phyloP scores from a whole-genome alignment of 2,888 invertebrate genomes.

The Elegia similella region DNA sequence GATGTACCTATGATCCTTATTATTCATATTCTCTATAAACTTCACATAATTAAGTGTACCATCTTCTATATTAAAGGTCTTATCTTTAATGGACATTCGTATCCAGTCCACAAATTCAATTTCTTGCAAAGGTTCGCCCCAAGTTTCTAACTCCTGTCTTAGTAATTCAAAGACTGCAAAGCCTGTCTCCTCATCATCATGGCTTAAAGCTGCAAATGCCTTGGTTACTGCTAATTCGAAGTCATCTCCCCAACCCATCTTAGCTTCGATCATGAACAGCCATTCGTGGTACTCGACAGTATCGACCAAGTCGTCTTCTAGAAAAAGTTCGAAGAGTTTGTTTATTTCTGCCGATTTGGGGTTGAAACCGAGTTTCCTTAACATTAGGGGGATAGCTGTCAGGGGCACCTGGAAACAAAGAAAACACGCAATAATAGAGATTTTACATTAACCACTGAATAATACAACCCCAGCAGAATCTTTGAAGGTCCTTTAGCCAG shows the following conservation, averaged over 20 bases:
- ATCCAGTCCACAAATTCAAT: slow-evolving; percentile 64
- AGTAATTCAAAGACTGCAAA: slow-evolving; percentile 53
- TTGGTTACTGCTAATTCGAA: slow-evolving; percentile 57
- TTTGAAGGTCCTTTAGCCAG: too few species aligned
- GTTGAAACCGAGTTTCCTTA: slow-evolving; percentile 68
- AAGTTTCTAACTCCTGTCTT: slow-evolving; percentile 54
- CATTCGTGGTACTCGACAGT: slow-evolving; percentile 67
- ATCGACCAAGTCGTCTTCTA: slow-evolving; percentile 70
- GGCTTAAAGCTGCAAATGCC: slow-evolving; percentile 60
- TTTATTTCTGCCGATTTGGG: slow-evolving; percentile 61
- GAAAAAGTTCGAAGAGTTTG: slow-evolving; percentile 49
- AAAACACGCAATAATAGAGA: not conserved
- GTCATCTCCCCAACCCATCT: slow-evolving; percentile 68
- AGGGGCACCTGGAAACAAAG: slow-evolving; percentile 47
- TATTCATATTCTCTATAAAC: slow-evolving; percentile 71
- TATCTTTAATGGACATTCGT: slow-evolving; percentile 57
- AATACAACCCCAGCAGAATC: too few species aligned
- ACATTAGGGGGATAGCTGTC: slow-evolving; percentile 55
- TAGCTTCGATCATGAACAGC: slow-evolving; percentile 70
- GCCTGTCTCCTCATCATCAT: slow-evolving; percentile 64
- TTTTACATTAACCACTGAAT: too few species aligned
- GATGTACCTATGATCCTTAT: slow-evolving; percentile 55
- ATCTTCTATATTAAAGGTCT: slow-evolving; percentile 52
- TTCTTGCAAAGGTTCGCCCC: slow-evolving; percentile 67
- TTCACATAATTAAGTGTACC: slow-evolving; percentile 55